Conservation (phyloP, 2,113 vertebrate genomes). For the Jacana jacana region DNA sequence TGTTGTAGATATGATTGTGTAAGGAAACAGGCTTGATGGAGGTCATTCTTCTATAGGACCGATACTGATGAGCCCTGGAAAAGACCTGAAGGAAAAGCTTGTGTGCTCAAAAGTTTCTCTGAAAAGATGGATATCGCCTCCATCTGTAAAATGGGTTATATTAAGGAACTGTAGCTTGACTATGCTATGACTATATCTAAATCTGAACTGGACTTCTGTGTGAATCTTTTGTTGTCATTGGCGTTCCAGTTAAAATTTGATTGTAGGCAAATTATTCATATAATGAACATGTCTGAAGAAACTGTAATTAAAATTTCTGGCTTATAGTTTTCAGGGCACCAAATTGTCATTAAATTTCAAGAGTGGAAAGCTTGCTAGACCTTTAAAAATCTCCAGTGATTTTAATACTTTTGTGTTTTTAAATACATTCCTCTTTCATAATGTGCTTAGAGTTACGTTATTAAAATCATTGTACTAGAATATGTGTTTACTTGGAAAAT, state of each 20-base stretch:
- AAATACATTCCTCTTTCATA: not conserved
- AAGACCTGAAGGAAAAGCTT: not conserved
- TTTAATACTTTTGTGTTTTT: not conserved
- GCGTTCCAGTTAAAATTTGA: not conserved
- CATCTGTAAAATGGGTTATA: not conserved
- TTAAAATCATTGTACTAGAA: not conserved
- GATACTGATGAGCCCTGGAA: not conserved
- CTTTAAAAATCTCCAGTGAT: not conserved
- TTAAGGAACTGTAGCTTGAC: not conserved
- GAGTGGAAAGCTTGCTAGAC: not conserved
- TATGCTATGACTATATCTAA: not conserved
- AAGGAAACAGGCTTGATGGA: not conserved
- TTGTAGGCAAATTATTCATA: not conserved
- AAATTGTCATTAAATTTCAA: not conserved
- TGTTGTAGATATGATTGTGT: not conserved
- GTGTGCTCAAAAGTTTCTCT: not conserved
- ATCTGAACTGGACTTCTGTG: not conserved
- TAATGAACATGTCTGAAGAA: not conserved
- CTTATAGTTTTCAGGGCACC: not conserved
- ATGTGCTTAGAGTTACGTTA: not conserved
- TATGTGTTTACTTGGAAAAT: not conserved
- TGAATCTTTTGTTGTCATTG: not conserved
- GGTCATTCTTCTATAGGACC: not conserved
- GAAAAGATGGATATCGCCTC: not conserved
- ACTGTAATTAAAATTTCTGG: not conserved